These are phyloP conservation scores for Actinostola sp. DNA, from an alignment of 92 coral and sea anemone genomes.

Conservation along the genomic window DNA sequence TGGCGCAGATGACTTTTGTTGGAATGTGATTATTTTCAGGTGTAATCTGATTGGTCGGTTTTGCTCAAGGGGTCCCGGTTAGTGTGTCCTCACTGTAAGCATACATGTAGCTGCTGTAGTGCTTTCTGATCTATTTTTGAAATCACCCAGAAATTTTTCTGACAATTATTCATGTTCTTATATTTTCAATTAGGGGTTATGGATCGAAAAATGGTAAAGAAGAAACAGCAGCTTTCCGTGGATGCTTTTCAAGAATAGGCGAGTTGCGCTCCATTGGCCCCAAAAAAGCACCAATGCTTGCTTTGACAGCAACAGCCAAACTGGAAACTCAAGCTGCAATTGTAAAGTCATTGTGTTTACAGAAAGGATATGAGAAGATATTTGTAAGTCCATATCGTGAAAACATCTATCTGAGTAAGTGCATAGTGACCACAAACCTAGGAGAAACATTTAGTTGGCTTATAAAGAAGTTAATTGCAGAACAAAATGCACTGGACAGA, in stretches of 20 bases:
- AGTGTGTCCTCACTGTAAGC: too few relatives aligned
- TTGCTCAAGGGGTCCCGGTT: too few relatives aligned
- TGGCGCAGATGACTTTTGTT: too few relatives aligned
- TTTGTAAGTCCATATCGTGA: constrained; percentile 50
- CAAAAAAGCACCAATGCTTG: constrained; percentile 38
- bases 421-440: constrained; percentile 16
- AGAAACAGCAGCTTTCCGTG: constrained; percentile 50
- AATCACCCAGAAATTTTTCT: too few relatives aligned
- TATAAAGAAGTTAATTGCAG: constrained; percentile 38
- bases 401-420: constrained; percentile 31
- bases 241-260: constrained; percentile 42
- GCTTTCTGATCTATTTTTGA: too few relatives aligned
- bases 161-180: not conserved
- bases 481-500: constrained; percentile 17
- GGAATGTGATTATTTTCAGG: too few relatives aligned
- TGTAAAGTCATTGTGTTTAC: constrained; percentile 14
- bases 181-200: constrained; percentile 48
- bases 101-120: too few relatives aligned
- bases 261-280: constrained; percentile 43
- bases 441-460: constrained; percentile 40
- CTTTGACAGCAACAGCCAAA: constrained; percentile 52
- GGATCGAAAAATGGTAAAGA: constrained; percentile 10
- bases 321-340: constrained; percentile 12
- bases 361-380: constrained; percentile 10
- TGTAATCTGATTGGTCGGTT: too few relatives aligned